A percentile compares a stretch with the other conserved stretches of the same genome.
Evolutionary conservation across 2,113 vertebrate genomes (phyloP).

Genomic region (Perognathus longimembris): DNA sequence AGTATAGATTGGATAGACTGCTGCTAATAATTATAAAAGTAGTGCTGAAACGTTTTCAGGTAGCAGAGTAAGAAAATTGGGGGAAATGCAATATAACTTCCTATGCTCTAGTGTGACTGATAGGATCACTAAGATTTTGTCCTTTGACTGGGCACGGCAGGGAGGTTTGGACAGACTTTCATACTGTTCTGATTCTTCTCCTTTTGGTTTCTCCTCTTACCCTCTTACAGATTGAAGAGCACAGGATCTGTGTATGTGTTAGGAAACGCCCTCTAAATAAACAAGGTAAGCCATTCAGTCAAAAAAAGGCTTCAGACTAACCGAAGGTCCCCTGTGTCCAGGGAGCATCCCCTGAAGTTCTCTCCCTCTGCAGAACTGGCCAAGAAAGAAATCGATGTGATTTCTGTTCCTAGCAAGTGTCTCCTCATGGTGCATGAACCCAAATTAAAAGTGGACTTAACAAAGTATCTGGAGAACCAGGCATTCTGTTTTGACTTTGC

Average conservation of each 20-base stretch:
- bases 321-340: neutral
- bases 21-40: constrained; percentile 15
- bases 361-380: constrained; percentile 87
- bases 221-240: constrained; percentile 90
- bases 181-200: neutral
- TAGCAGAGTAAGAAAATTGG: constrained; percentile 4
- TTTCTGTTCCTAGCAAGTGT: constrained; percentile 94
- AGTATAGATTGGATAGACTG: neutral
- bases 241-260: constrained; percentile 96
- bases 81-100: neutral
- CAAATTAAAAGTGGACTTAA: constrained; percentile 97
- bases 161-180: neutral
- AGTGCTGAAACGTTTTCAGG: neutral
- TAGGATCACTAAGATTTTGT: neutral
- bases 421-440: constrained; percentile 95
- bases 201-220: constrained; percentile 15
- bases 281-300: constrained; percentile 87
- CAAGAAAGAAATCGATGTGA: constrained; percentile 96
- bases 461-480: constrained; percentile 97
- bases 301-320: neutral
- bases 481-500: constrained; percentile 95
- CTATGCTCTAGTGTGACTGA: neutral
- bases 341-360: constrained; percentile 35
- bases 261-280: constrained; percentile 97
- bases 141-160: neutral